phyloP scores from a whole-genome alignment of 2,113 vertebrate species.

The Mobula hypostoma region DNA sequence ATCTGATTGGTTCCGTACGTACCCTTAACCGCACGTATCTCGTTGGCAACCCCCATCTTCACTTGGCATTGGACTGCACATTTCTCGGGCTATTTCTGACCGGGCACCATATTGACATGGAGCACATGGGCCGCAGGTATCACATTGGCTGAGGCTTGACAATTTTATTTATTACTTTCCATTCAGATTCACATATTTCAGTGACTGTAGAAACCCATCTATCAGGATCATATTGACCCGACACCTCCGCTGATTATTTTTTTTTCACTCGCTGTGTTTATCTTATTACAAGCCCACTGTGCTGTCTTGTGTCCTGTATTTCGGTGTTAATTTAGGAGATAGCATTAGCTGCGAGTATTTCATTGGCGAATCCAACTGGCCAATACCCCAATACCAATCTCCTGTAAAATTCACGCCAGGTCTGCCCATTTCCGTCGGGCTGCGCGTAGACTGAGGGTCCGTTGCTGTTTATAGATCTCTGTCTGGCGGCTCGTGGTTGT shows the following conservation, averaged over 20 bases:
- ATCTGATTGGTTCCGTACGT: too few species aligned
- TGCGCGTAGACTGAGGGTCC: neutral
- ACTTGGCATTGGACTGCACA: too few species aligned
- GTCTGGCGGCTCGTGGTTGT: neutral
- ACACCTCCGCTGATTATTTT: too few species aligned
- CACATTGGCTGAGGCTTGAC: neutral
- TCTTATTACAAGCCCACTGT: neutral
- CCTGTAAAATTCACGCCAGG: too few species aligned
- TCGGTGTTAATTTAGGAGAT: neutral
- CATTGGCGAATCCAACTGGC: neutral
- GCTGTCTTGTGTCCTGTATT: too few species aligned
- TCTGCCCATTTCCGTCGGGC: neutral
- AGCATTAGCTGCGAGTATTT: neutral
- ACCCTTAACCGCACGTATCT: too few species aligned
- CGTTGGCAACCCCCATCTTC: too few species aligned
- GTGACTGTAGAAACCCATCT: neutral
- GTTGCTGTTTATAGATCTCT: neutral
- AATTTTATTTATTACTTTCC: neutral
- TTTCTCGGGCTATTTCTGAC: too few species aligned
- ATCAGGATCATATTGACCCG: neutral
- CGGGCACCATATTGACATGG: too few species aligned
- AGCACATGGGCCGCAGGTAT: neutral
- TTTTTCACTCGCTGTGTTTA: neutral
- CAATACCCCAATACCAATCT: neutral
- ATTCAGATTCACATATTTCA: neutral